Evolutionary conservation across 2,888 invertebrate genomes (phyloP), one percentile per base, ranked within the genome.

Genomic region (Hypomecis atomaria): DNA sequence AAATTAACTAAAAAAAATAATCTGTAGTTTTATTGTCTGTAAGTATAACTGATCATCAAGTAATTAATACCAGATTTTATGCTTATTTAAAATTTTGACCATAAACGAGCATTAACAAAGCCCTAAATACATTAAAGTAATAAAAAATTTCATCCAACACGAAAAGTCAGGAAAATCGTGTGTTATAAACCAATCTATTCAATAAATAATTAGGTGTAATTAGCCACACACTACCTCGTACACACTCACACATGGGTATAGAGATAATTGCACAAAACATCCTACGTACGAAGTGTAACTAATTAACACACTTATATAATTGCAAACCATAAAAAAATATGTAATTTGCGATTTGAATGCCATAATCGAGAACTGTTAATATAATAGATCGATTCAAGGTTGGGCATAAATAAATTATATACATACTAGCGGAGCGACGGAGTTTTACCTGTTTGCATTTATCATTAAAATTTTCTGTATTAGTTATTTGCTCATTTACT

Each of bases 281-380:
- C 72, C 71, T 70, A 72, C 74, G 67, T 64, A 69, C 65, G 61
- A 33, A 52, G 61, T 58, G 65, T 65, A 59, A 61, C 72, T 77
- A 78, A 78, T 78, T 77, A 76, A 65, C 74, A 71, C 71, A 66
- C 72, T 69, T 79, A 71, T 74, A 75, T 84, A 82, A 85, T 85
- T 85, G 78, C 76, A 74, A 78, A 78, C 76, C 72, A 78, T 81
- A 75, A 83, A 84, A 23, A 83, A 80, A 66, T 49, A 78, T 75
- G 78, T 84, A 78, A 82, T 83, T 83, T 75, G 82, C 86, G 76
- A 84, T 84, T 83, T 84, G 82, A 84, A 86, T 84, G 79, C 79
- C 75, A 81, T 85, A 84, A 84, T 85, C 77, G 83, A 79, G 82
- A 81, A 86, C 86, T 86, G 83, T 86, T 86, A 81, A 84, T 84